A percentile compares a stretch with the other conserved stretches of the same genome.
Evolutionary conservation across 2,113 vertebrate species (phyloP).

Genomic region (Melanerpes aurifrons): DNA sequence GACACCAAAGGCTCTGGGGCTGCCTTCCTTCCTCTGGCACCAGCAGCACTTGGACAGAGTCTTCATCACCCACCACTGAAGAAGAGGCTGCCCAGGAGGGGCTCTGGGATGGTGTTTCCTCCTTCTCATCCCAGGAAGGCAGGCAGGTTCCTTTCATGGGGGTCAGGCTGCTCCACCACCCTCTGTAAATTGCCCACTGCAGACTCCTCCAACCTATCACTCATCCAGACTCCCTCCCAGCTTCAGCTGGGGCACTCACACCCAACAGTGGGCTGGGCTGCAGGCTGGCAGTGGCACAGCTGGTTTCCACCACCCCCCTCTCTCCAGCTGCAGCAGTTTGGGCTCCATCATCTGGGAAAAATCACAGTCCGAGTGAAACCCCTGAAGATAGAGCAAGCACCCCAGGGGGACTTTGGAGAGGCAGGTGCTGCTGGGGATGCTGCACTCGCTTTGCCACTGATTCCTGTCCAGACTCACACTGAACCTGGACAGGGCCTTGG

Average conservation of each 20-base stretch:
- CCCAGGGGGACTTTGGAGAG: rapidly evolving
- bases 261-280: not conserved
- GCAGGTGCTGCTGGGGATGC: not conserved
- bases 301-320: not conserved
- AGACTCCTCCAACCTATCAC: not conserved
- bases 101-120: rapidly evolving
- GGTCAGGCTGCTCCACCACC: not conserved
- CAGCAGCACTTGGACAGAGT: not conserved
- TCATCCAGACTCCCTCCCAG: too few relatives aligned
- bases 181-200: rapidly evolving
- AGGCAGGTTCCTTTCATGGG: rapidly evolving
- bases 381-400: not conserved
- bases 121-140: not conserved
- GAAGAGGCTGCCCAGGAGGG: rapidly evolving
- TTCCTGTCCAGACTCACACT: not conserved
- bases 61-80: too few relatives aligned
- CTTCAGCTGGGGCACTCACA: not conserved
- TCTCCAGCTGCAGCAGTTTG: not conserved
- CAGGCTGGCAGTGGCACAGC: not conserved
- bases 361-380: rapidly evolving
- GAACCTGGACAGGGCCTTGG: not conserved
- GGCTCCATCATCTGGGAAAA: rapidly evolving
- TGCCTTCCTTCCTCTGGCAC: not conserved
- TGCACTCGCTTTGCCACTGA: too few relatives aligned
- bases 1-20: too few relatives aligned